Conservation (phyloP, 2,888 invertebrate genomes). For the Athalia circularis region DNA sequence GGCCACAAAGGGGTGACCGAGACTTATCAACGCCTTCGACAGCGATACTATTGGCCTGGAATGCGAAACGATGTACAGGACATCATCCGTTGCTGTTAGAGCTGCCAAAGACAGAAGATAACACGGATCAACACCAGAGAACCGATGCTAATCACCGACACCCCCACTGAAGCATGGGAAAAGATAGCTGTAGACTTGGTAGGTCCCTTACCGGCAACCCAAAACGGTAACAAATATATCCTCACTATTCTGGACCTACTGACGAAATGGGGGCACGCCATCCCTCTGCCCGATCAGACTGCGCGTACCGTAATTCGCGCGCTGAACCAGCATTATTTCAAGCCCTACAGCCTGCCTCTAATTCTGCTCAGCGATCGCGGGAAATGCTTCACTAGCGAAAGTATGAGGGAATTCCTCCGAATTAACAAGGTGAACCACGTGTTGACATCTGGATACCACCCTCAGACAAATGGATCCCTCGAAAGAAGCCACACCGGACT, state of each 20-base stretch:
- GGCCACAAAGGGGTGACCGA: constrained; percentile 50
- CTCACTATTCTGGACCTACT: constrained; percentile 15
- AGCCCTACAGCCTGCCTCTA: constrained; percentile 4
- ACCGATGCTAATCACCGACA: constrained; percentile 43
- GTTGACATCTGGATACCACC: constrained; percentile 18
- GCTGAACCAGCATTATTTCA: constrained; percentile 24
- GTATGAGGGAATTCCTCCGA: constrained; percentile 7
- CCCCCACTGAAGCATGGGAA: constrained; percentile 40
- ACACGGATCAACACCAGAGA: constrained; percentile 8
- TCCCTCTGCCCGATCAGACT: too few species aligned
- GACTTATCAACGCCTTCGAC: constrained; percentile 30
- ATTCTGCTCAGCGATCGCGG: constrained; percentile 6
- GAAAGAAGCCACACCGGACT: constrained; percentile 2
- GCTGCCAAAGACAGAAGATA: constrained; percentile 46
- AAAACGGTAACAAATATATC: not conserved
- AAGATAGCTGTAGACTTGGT: constrained; percentile 44
- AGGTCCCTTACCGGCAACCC: not conserved
- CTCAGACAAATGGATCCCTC: constrained; percentile 10
- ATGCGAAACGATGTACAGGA: constrained; percentile 43
- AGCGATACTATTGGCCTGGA: constrained; percentile 46
- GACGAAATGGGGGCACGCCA: too few species aligned
- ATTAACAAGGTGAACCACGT: constrained; percentile 23
- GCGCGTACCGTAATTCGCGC: too few species aligned
- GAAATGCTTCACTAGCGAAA: constrained; percentile 1
- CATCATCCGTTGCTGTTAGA: constrained; percentile 41